Percentiles rank a stretch among this genome's conserved stretches.
Conservation (phyloP, 2,888 invertebrate species). For the Cetonia aurata region DNA sequence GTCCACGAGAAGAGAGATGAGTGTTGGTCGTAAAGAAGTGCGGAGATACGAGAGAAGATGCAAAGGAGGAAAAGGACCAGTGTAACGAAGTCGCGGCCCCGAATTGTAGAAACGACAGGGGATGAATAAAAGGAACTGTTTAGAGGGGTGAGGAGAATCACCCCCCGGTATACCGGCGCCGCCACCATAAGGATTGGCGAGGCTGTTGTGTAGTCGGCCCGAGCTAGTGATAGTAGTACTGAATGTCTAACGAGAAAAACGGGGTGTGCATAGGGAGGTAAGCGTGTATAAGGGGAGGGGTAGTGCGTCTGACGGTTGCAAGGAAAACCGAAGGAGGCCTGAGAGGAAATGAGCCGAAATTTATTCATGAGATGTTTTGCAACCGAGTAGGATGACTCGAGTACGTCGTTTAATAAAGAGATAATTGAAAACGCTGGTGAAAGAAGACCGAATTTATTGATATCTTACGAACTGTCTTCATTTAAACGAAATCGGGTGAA, state of each 20-base stretch:
- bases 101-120: conserved; percentile 25
- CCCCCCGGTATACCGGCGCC: not conserved
- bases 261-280: not conserved
- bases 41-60: conserved; percentile 2
- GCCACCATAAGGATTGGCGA: not conserved
- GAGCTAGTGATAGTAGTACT: conserved; percentile 14
- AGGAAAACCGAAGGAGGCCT: not conserved
- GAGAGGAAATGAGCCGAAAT: conserved; percentile 22
- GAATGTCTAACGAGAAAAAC: conserved; percentile 9
- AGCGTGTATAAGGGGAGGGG: not conserved
- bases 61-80: conserved; percentile 22
- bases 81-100: conserved; percentile 9
- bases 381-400: conserved; percentile 5
- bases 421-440: conserved; percentile 21
- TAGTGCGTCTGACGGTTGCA: not conserved
- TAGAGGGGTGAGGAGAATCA: not conserved
- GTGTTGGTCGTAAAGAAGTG: not conserved
- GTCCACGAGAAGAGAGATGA: not conserved
- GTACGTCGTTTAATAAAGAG: conserved; percentile 28
- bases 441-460: conserved; percentile 4
- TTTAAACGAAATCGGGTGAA: conserved; percentile 8
- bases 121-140: conserved; percentile 5
- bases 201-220: not conserved
- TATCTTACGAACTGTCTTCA: too few relatives aligned
- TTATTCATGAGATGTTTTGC: conserved; percentile 31